Conservation (phyloP, 2,888 invertebrate species). For the Therioaphis trifolii region DNA sequence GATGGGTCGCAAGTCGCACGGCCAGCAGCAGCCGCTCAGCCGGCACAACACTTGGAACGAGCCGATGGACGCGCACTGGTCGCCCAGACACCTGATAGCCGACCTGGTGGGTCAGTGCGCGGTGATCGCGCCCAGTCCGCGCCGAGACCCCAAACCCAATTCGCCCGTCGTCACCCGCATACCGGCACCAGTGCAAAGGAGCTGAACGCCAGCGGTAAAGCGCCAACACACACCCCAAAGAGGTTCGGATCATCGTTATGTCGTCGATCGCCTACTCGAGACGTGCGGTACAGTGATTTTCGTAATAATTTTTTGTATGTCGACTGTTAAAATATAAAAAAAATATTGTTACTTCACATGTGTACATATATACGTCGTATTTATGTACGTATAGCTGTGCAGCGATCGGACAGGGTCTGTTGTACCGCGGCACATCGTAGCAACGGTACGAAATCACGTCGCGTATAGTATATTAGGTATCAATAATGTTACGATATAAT, state of each 20-base stretch:
- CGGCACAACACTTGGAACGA: slow-evolving; percentile 65
- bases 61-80: slow-evolving; percentile 48
- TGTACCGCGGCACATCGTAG: too few species aligned
- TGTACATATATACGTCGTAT: too few species aligned
- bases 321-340: too few species aligned
- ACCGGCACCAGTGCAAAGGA: slow-evolving; percentile 71
- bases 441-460: too few species aligned
- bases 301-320: not conserved
- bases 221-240: too few species aligned
- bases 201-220: slow-evolving; percentile 48
- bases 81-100: slow-evolving; percentile 65
- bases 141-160: slow-evolving; percentile 72
- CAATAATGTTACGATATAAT: too few species aligned
- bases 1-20: slow-evolving; percentile 28
- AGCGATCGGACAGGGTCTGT: too few species aligned
- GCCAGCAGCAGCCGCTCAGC: slow-evolving; percentile 35
- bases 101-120: slow-evolving; percentile 66
- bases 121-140: slow-evolving; percentile 69
- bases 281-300: too few species aligned
- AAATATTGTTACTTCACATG: too few species aligned
- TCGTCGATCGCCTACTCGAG: not conserved
- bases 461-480: too few species aligned
- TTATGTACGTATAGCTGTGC: too few species aligned
- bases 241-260: not conserved
- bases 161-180: slow-evolving; percentile 71